Percentiles rank a stretch among this genome's conserved stretches.
Conservation (phyloP, 2,113 vertebrate species). For the Rhineura floridana region DNA sequence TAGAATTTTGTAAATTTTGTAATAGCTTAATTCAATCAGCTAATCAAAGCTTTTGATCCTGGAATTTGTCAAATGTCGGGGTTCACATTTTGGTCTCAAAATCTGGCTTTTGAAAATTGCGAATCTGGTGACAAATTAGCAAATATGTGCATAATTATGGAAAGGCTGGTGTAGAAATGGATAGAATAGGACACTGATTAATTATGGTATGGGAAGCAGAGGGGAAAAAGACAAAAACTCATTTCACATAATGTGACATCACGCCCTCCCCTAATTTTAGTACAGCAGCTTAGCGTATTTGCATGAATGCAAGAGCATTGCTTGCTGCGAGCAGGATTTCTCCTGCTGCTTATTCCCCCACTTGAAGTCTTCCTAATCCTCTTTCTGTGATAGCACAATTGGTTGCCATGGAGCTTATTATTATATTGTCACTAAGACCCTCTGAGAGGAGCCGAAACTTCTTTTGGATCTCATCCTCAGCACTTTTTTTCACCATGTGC, state of each 20-base stretch:
- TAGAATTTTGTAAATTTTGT: neutral
- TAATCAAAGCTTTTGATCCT: neutral
- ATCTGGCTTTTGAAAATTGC: neutral
- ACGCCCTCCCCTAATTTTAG: neutral
- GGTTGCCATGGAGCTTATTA: constrained; percentile 18
- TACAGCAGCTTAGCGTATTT: neutral
- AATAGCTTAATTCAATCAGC: neutral
- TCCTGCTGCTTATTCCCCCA: neutral
- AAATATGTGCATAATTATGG: neutral
- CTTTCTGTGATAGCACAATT: constrained; percentile 26
- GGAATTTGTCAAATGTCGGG: neutral
- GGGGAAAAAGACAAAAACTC: neutral
- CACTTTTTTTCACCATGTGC: neutral
- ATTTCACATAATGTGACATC: neutral
- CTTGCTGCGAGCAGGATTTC: constrained; percentile 34
- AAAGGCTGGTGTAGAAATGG: neutral
- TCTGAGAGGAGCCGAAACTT: neutral
- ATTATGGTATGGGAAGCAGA: neutral
- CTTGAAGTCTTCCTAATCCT: constrained; percentile 27
- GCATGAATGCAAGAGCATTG: constrained; percentile 3
- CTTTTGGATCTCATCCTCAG: neutral
- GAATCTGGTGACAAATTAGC: neutral
- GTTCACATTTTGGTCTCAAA: neutral
- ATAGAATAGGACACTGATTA: neutral
- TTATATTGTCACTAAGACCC: constrained; percentile 3